phyloP scores from a whole-genome alignment of 1,140 invertebrate species.

The Ridgeia piscesae region DNA sequence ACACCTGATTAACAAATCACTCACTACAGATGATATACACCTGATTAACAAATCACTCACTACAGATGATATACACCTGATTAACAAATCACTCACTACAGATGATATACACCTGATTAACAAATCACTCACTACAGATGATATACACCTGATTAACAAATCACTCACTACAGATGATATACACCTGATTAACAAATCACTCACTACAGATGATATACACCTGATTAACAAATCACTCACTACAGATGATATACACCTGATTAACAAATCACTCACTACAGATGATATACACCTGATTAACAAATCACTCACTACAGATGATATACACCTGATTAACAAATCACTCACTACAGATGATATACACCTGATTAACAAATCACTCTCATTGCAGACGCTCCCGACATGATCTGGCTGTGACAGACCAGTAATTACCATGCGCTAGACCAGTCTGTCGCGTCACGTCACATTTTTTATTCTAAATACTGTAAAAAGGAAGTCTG shows the following conservation, averaged over 20 bases:
- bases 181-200: too few species aligned
- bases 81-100: too few species aligned
- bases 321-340: background rate
- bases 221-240: background rate
- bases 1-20: too few species aligned
- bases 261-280: background rate
- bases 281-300: background rate
- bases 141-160: too few species aligned
- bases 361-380: background rate
- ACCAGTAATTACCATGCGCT: background rate
- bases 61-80: too few species aligned
- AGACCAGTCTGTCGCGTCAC: background rate
- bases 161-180: too few species aligned
- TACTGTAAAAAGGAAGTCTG: background rate
- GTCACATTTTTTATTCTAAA: background rate
- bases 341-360: background rate
- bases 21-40: too few species aligned
- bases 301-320: background rate
- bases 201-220: too few species aligned
- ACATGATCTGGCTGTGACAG: background rate
- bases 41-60: too few species aligned
- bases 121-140: too few species aligned
- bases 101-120: too few species aligned
- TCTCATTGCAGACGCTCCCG: background rate
- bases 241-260: background rate